A percentile compares a stretch with the other conserved stretches of the same genome.
Conservation (phyloP, 2,888 invertebrate genomes). For the Empis stercorea region DNA sequence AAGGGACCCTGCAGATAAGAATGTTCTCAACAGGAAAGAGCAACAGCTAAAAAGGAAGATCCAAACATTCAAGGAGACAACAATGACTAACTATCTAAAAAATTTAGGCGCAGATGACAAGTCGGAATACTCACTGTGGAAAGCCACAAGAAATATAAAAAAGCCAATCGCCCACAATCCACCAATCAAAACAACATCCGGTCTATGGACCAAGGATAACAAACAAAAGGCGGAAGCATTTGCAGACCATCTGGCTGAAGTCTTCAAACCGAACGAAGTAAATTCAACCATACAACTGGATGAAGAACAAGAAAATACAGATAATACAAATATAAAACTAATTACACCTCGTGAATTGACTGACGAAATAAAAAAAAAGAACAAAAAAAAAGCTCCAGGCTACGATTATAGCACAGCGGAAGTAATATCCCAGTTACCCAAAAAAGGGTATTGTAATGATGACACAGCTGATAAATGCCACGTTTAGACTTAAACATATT, state of each 20-base stretch:
- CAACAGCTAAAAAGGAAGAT: background rate
- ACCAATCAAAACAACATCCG: background rate
- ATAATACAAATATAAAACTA: background rate
- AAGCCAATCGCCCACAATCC: background rate
- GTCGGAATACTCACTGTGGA: background rate
- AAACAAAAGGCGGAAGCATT: too few species aligned
- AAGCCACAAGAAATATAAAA: background rate
- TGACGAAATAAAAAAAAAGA: background rate
- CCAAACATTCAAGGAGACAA: background rate
- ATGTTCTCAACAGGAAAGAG: background rate
- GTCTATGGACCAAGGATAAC: too few species aligned
- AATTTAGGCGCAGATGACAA: background rate
- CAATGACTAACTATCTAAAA: background rate
- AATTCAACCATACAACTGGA: background rate
- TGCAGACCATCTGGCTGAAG: background rate
- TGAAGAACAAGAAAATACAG: background rate
- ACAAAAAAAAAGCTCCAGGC: conserved; percentile 15
- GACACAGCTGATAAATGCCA: conserved; percentile 7
- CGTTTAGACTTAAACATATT: conserved; percentile 8
- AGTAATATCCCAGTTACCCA: conserved; percentile 15
- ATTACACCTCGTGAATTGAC: too few species aligned
- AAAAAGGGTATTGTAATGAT: conserved; percentile 14
- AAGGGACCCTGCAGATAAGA: background rate
- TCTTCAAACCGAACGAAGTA: background rate
- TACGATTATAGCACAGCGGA: conserved; percentile 17